A percentile compares a stretch with the other conserved stretches of the same genome.
Evolutionary conservation across 1,140 invertebrate species (phyloP).

Genomic region (Eubasilissa regina): DNA sequence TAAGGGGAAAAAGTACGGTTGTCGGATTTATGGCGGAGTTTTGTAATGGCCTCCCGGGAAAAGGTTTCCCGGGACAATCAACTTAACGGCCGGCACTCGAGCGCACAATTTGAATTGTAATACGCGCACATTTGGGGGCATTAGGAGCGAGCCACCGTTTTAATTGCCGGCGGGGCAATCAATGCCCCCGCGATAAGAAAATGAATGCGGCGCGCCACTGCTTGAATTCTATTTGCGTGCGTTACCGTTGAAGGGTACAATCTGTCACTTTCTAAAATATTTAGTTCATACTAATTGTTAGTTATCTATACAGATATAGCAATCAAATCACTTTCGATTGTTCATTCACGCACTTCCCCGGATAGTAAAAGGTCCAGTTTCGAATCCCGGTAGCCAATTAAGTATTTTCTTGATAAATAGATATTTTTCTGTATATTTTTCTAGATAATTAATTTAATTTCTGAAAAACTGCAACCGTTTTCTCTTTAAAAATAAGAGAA

Average conservation of each 20-base stretch:
- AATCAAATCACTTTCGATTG: too few relatives aligned
- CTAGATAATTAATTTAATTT: too few relatives aligned
- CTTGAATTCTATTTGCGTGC: neutral
- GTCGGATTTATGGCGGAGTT: conserved; percentile 22
- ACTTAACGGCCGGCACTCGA: conserved; percentile 15
- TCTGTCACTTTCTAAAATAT: too few relatives aligned
- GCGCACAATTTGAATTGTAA: conserved; percentile 12
- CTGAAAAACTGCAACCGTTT: too few relatives aligned
- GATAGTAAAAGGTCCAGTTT: too few relatives aligned
- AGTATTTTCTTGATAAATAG: too few relatives aligned
- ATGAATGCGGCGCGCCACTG: neutral
- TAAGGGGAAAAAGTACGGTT: conserved; percentile 3
- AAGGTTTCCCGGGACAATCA: conserved; percentile 5
- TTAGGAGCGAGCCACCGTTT: conserved; percentile 4
- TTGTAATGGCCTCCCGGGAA: conserved; percentile 29
- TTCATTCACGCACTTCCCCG: too few relatives aligned
- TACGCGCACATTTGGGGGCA: conserved; percentile 4
- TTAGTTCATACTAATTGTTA: too few relatives aligned
- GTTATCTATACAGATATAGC: too few relatives aligned
- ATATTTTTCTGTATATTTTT: too few relatives aligned
- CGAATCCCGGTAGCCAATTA: too few relatives aligned
- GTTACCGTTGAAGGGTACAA: neutral
- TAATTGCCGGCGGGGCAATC: conserved; percentile 12
- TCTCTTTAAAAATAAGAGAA: too few relatives aligned
- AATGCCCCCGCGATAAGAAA: conserved; percentile 10